Evolutionary conservation across 92 coral and sea anemone genomes (phyloP).

Genomic region (Galaxea fascicularis): DNA sequence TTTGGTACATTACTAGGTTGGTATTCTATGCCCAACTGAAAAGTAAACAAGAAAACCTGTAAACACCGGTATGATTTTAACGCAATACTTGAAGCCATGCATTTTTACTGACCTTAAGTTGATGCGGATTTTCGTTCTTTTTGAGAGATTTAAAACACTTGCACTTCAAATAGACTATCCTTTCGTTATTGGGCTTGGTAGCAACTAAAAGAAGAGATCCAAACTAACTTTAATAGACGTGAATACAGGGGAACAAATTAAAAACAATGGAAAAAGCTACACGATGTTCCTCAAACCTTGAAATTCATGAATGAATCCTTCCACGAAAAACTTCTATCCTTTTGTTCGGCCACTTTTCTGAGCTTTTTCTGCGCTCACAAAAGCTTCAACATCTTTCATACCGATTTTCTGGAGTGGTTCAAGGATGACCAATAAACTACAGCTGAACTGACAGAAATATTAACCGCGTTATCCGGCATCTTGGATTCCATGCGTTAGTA

Average conservation of each 20-base stretch:
- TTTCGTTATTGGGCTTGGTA: conserved; percentile 17
- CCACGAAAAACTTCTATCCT: conserved; percentile 56
- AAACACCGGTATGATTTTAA: neutral
- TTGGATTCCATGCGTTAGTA: no score
- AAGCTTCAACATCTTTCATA: conserved; percentile 43
- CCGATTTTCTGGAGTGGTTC: conserved; percentile 27
- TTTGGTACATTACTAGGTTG: conserved; percentile 9
- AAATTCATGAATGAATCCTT: conserved; percentile 52
- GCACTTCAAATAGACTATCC: conserved; percentile 7
- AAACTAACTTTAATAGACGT: neutral
- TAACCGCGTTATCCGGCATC: no score
- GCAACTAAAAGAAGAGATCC: conserved; percentile 24
- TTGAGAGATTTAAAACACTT: conserved; percentile 13
- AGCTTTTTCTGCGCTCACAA: conserved; percentile 47
- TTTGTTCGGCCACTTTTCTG: conserved; percentile 45
- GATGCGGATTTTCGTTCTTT: conserved; percentile 6
- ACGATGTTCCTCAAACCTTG: conserved; percentile 46
- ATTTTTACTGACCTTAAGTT: conserved; percentile 11
- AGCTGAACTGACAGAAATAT: conserved; percentile 14
- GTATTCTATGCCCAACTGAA: conserved; percentile 15
- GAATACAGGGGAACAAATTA: no score
- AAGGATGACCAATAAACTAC: conserved; percentile 31
- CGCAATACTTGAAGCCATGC: neutral
- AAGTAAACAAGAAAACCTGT: neutral
- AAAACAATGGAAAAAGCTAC: neutral